Evolutionary conservation across 2,888 invertebrate species (phyloP).

Genomic region (Aethes cnicana): DNA sequence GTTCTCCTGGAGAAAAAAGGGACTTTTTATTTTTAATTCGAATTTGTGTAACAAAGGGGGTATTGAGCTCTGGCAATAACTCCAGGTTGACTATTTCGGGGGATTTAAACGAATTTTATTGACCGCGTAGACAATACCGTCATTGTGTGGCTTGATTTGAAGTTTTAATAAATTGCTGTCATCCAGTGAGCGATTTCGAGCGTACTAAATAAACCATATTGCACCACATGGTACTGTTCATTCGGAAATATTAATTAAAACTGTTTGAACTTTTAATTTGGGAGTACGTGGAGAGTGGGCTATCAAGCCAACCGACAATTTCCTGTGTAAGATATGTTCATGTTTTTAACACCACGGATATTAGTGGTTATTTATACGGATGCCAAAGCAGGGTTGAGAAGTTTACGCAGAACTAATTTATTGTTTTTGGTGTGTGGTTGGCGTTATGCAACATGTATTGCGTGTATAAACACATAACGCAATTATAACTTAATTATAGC

Average conservation of each 20-base stretch:
- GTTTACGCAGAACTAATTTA: slow-evolving; percentile 25
- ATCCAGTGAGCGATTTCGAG: neutral
- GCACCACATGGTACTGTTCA: slow-evolving; percentile 34
- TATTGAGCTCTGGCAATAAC: slow-evolving; percentile 40
- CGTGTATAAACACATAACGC: neutral
- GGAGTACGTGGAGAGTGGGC: slow-evolving; percentile 41
- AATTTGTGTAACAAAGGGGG: slow-evolving; percentile 39
- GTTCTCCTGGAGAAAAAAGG: slow-evolving; percentile 55
- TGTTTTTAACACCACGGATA: slow-evolving; percentile 55
- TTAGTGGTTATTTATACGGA: slow-evolving; percentile 52
- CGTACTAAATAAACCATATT: neutral
- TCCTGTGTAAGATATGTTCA: slow-evolving; percentile 51
- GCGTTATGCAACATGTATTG: slow-evolving; percentile 11
- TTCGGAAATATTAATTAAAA: slow-evolving; percentile 56
- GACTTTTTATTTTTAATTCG: slow-evolving; percentile 34
- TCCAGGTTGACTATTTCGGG: slow-evolving; percentile 38
- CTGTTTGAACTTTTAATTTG: slow-evolving; percentile 48
- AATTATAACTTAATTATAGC: too few species aligned
- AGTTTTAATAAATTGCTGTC: slow-evolving; percentile 1
- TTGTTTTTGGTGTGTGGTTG: slow-evolving; percentile 3
- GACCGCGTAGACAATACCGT: slow-evolving; percentile 43
- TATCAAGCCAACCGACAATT: slow-evolving; percentile 43
- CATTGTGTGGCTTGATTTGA: slow-evolving; percentile 41
- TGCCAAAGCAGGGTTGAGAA: slow-evolving; percentile 39
- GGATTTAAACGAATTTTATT: slow-evolving; percentile 53